Base-by-base conservation (phyloP, 2,888 invertebrate genomes). In the Athalia circularis region DNA sequence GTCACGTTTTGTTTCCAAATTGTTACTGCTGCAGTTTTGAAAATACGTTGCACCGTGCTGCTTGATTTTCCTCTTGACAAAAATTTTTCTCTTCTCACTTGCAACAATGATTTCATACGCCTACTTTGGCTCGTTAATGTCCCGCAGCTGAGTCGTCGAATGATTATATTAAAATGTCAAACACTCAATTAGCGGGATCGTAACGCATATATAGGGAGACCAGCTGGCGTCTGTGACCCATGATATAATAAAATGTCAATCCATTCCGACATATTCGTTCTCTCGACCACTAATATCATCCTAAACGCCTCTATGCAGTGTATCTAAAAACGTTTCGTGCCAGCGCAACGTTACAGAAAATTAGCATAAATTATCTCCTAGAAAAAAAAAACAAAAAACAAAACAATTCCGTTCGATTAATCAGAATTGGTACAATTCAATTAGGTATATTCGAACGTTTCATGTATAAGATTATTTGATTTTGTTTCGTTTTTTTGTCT, bases 231-330 rank as follows among this genome's bases (percentile, higher is more conserved):
- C 82, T 80, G 78, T 85, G 84, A 86, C 82, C 84, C 86, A 85
- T 81, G 84, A 84, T 84, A 83, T 83, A 80, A 82, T 84, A 83
- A 88, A 88, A 88, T 87, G 86, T 86, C 88, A 87, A 85, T 85
- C 82, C 83, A 79, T 79, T 80, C 82, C 80, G 52, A 52, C 52
- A 48, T 48, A 13, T 11, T 13, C 50, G 48, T 72, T 48, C 62
- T 83, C 81, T 78, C 79, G 80, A 83, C 85, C 82, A 78, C 82
- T 82, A 84, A 82, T 79, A 80, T 79, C 77, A 47, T 48, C 50
- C 64, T 47, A 50, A 62, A 64, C 43, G 47, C 48, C 59, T 29
- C 29, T 29, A 29, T 29, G 2, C 2, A 29, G 2, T 29, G 29
- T 29, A 29, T 29, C 45, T 67, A 67, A 29, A 67, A 11, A 47